Evolutionary conservation across 2,888 invertebrate genomes (phyloP).

Genomic region (Cephus nigrinus): DNA sequence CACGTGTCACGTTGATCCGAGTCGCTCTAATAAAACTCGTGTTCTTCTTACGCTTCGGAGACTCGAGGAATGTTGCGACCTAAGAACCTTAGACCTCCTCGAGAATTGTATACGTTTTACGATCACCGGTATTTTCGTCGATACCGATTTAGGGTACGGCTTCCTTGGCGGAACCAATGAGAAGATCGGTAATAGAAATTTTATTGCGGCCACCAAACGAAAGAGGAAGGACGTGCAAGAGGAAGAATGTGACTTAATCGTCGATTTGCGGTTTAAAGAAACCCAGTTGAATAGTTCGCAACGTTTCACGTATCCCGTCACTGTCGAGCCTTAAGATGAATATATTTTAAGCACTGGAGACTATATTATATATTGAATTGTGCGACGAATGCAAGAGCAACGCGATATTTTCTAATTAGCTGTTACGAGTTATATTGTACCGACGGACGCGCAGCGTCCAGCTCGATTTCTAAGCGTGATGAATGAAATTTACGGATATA

Average conservation of each 20-base stretch:
- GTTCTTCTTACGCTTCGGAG: conserved; percentile 2
- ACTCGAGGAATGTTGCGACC: conserved; percentile 5
- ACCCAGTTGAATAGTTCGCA: neutral
- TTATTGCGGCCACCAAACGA: neutral
- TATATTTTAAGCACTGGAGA: conserved; percentile 9
- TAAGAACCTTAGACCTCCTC: neutral
- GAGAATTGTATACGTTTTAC: neutral
- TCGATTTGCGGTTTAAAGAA: too few relatives aligned
- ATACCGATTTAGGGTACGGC: neutral
- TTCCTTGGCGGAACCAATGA: too few relatives aligned
- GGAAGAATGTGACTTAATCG: too few relatives aligned
- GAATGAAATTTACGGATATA: neutral
- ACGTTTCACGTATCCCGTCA: conserved; percentile 10
- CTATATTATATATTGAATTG: conserved; percentile 3
- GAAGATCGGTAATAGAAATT: too few relatives aligned
- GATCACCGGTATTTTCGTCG: neutral
- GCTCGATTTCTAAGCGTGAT: too few relatives aligned
- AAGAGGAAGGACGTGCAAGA: neutral
- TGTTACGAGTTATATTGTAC: conserved; percentile 12
- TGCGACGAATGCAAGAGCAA: neutral
- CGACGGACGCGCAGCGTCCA: too few relatives aligned
- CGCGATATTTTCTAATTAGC: conserved; percentile 36
- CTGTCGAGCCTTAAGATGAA: conserved; percentile 22
- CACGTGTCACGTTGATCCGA: neutral
- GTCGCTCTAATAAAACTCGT: neutral